Evolutionary conservation across 2,797 vertebrate genomes (phyloP).

Genomic region (Oceanodroma leucorhoa): DNA sequence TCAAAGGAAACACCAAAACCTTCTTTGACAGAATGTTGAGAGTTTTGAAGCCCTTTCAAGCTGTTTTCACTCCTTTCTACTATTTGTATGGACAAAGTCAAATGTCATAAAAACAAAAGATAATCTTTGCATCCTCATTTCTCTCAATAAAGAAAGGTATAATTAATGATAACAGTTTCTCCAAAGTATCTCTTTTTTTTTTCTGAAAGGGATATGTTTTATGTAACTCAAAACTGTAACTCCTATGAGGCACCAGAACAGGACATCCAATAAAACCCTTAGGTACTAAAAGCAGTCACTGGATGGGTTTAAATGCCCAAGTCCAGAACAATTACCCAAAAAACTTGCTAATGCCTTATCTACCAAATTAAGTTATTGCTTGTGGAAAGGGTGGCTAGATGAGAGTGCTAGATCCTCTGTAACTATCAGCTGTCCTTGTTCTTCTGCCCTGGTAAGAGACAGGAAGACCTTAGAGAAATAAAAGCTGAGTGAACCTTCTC

Average conservation of each 20-base stretch:
- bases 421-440: not conserved
- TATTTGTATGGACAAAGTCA: not conserved
- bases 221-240: not conserved
- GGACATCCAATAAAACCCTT: not conserved
- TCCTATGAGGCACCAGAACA: not conserved
- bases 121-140: not conserved
- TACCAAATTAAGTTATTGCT: not conserved
- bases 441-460: not conserved
- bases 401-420: not conserved
- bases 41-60: not conserved
- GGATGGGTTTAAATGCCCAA: not conserved
- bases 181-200: not conserved
- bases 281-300: not conserved
- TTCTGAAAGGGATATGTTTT: not conserved
- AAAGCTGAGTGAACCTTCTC: not conserved
- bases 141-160: not conserved
- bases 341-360: not conserved
- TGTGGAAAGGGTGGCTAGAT: not conserved
- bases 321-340: not conserved
- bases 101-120: not conserved
- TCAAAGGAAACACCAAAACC: not conserved
- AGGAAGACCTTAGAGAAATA: not conserved
- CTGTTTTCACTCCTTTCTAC: not conserved
- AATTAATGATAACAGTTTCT: not conserved
- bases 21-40: not conserved